Base-by-base conservation (phyloP, 2,888 invertebrate species). In the Bimastos eiseni region DNA sequence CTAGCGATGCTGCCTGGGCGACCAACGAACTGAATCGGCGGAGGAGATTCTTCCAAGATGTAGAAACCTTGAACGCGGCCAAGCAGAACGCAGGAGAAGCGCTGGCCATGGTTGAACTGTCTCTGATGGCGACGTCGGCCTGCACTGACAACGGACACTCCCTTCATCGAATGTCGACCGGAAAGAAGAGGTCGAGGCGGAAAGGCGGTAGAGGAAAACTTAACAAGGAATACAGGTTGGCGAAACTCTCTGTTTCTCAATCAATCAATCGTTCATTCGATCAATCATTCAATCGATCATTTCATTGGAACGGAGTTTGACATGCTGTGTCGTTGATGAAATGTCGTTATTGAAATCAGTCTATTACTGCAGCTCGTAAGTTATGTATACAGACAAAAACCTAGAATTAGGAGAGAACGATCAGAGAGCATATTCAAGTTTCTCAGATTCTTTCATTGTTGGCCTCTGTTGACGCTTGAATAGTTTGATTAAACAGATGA, bases 41-140 rank as follows among this genome's bases (percentile, higher is more conserved):
- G 21, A 34, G 86, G 86, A 86, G 24, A 36, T 86, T 86, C 36
- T 86, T 86, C 37, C 5, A 37, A 13, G 36, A 86, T 19, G 86
- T 86, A 34, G 86, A 86, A 33, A 86, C 86, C 21, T 33, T 86
- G 86, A 86, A 86, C 34, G 86, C 86, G 21, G 86, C 86, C 0
- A 86, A 86, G 37, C 86, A 86, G 34, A 86, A 86, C 34, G 86
- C 15, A 30, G 86, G 86, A 34, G 86, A 86, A 17, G 86, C 86
- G 0, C 86, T 86, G 36, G 86, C 86, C 6, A 86, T 86, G 86
- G 86, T 24, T 15, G 86, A 86, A 24, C 36, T 86, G 34, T 86
- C 86, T 34, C 86, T 86, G 13, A 33, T 86, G 86, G 86, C 86
- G 34, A 86, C 86, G 86, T 86, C 86, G 34, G 86, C 86, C 5